Conservation (phyloP, 2,113 vertebrate species). For the Cyanoliseus patagonus region DNA sequence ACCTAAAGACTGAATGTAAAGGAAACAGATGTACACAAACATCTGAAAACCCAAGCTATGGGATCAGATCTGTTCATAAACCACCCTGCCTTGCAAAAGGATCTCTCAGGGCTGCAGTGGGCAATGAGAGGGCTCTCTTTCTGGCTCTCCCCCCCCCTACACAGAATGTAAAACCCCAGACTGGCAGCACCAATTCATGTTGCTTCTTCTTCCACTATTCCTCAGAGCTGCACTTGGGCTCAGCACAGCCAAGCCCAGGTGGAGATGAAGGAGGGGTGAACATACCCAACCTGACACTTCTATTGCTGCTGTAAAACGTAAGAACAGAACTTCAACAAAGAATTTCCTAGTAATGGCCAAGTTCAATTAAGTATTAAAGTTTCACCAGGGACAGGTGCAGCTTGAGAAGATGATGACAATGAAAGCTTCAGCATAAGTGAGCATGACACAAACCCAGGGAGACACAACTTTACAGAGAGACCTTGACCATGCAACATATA, state of each 20-base stretch:
- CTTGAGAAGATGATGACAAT: not conserved
- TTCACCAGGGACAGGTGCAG: not conserved
- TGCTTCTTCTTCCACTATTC: rapidly evolving
- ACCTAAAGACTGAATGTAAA: not conserved
- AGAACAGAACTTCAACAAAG: not conserved
- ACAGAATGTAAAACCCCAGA: not conserved
- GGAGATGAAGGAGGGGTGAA: not conserved
- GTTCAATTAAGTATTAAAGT: not conserved
- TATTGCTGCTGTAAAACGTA: not conserved
- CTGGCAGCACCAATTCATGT: rapidly evolving
- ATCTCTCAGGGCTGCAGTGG: not conserved
- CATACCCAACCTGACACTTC: not conserved
- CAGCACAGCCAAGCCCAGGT: not conserved
- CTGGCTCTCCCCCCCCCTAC: not conserved
- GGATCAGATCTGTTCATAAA: not conserved
- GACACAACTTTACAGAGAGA: not conserved
- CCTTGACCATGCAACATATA: not conserved
- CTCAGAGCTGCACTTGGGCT: not conserved
- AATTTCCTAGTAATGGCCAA: not conserved
- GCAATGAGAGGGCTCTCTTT: not conserved
- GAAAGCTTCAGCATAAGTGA: not conserved
- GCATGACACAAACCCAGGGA: rapidly evolving
- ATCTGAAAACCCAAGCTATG: not conserved
- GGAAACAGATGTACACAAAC: not conserved
- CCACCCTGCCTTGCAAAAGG: not conserved